These are phyloP conservation scores for Heliconius cydno DNA, from an alignment of 2,888 invertebrate genomes.

Conservation along the genomic window DNA sequence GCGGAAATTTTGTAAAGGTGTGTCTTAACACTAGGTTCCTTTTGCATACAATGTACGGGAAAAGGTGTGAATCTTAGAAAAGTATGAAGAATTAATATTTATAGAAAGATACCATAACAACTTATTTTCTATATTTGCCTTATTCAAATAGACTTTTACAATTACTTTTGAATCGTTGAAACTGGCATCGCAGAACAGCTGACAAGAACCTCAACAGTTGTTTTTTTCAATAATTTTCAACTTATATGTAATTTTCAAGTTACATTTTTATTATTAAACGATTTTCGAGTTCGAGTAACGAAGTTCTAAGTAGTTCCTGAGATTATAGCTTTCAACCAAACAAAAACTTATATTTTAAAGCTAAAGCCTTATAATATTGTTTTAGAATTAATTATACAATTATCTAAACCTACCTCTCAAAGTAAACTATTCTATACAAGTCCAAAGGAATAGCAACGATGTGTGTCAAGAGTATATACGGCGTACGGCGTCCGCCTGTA, in stretches of 20 bases:
- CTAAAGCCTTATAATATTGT: background rate
- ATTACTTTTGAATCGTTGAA: too few relatives aligned
- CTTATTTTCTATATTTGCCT: too few relatives aligned
- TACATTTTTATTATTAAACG: too few relatives aligned
- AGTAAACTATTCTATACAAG: constrained; percentile 25
- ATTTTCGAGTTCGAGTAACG: too few relatives aligned
- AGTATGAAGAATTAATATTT: too few relatives aligned
- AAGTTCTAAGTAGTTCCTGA: too few relatives aligned
- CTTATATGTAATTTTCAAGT: too few relatives aligned
- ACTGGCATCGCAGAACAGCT: too few relatives aligned
- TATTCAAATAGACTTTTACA: too few relatives aligned
- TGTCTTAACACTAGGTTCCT: background rate
- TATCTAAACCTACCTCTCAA: background rate
- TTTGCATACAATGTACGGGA: background rate
- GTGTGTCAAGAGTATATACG: constrained; percentile 37
- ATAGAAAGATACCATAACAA: too few relatives aligned
- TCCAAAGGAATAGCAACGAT: constrained; percentile 21
- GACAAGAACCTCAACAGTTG: background rate
- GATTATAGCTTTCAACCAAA: too few relatives aligned
- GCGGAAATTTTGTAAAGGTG: background rate
- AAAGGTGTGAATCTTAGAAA: background rate
- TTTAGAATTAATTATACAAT: background rate
- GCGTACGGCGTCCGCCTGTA: constrained; percentile 10
- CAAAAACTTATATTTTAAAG: background rate
- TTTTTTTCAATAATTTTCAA: background rate